Conservation (phyloP, 2,113 vertebrate species). For the Ammodytes dubius region DNA sequence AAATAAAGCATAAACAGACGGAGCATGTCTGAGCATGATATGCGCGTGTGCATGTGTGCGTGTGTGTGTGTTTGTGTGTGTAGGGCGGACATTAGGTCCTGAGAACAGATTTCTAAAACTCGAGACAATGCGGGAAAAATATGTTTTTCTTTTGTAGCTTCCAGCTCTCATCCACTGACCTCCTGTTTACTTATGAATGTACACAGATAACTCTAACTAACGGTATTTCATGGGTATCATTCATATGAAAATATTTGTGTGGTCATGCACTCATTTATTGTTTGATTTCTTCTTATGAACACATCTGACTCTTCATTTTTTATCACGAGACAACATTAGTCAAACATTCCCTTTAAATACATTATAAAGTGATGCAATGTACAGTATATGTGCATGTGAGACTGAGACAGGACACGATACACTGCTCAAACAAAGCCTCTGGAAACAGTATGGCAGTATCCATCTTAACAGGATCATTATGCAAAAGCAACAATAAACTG, state of each 20-base stretch:
- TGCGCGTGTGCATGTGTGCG: slow-evolving; percentile 28
- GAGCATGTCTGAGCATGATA: slow-evolving; percentile 56
- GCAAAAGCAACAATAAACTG: slow-evolving; percentile 78
- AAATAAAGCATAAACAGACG: slow-evolving; percentile 64
- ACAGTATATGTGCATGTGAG: slow-evolving; percentile 7
- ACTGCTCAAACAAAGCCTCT: slow-evolving; percentile 55
- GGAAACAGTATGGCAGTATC: slow-evolving; percentile 63
- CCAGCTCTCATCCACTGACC: slow-evolving; percentile 5
- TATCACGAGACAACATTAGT: slow-evolving; percentile 22
- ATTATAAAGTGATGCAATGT: slow-evolving; percentile 7
- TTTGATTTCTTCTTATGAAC: background rate
- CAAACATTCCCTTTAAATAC: slow-evolving; percentile 3
- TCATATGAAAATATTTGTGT: slow-evolving; percentile 35
- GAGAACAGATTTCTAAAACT: slow-evolving; percentile 32
- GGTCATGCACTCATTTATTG: background rate
- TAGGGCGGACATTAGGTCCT: slow-evolving; percentile 18
- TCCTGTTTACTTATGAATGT: slow-evolving; percentile 22
- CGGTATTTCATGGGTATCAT: slow-evolving; percentile 23
- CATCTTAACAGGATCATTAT: slow-evolving; percentile 77
- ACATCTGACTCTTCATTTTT: background rate
- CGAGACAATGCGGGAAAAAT: slow-evolving; percentile 14
- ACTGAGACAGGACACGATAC: slow-evolving; percentile 46
- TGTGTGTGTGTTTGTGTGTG: slow-evolving; percentile 17
- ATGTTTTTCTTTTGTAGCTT: slow-evolving; percentile 11
- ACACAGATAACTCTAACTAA: slow-evolving; percentile 24